Conservation (phyloP, 2,113 vertebrate genomes). For the Catharus fuscescens region DNA sequence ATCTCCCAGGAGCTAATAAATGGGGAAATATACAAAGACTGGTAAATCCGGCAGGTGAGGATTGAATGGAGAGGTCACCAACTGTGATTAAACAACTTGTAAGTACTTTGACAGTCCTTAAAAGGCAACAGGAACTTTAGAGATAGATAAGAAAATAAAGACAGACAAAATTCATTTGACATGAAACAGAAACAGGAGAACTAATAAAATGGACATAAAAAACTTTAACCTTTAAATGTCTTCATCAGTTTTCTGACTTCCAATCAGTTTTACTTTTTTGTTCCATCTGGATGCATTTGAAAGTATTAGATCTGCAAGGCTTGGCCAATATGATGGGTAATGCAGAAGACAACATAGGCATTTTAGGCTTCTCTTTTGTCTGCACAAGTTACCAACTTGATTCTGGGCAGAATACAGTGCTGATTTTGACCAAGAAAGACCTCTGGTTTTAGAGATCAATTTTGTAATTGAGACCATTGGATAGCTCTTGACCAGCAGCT, state of each 20-base stretch:
- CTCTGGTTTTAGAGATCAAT: not conserved
- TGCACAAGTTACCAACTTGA: not conserved
- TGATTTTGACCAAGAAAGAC: not conserved
- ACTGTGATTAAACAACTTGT: not conserved
- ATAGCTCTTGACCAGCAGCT: not conserved
- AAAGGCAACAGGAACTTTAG: not conserved
- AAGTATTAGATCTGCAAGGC: not conserved
- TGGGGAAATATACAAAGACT: not conserved
- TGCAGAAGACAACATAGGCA: not conserved
- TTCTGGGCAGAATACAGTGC: not conserved
- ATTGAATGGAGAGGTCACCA: not conserved
- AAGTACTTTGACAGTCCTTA: not conserved
- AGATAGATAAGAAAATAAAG: not conserved
- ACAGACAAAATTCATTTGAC: not conserved
- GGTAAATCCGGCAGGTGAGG: not conserved
- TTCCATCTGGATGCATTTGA: not conserved
- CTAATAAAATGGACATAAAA: not conserved
- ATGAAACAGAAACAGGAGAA: not conserved
- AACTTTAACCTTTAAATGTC: not conserved
- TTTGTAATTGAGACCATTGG: not conserved
- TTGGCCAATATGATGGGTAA: not conserved
- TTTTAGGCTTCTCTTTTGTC: not conserved
- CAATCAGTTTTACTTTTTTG: not conserved
- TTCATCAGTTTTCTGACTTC: not conserved
- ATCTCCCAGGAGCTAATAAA: not conserved